Evolutionary conservation across 2,888 invertebrate genomes (phyloP), one percentile per base, ranked within the genome.

Genomic region (Hyposoter didymator): DNA sequence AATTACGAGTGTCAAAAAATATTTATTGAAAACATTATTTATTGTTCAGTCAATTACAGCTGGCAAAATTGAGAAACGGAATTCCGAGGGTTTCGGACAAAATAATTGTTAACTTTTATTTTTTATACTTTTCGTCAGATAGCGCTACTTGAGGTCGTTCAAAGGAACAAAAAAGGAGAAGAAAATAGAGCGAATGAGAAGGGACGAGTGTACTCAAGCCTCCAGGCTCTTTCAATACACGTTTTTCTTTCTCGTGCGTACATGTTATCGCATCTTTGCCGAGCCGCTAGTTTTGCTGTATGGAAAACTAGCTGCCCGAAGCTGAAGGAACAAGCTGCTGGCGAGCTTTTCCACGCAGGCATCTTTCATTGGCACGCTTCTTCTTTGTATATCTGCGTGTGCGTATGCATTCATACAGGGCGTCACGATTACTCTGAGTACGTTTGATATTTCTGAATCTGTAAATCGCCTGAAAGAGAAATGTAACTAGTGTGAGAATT

Each of bases 271-370:
- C 28, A 67, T 81, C 72, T 78, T 84, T 72, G 62, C 39, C 59
- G 78, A 81, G 72, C 72, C 55, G 45, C 45, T 49, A 59, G 64
- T 64, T 12, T 22, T 70, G 75, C 79, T 47, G 39, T 28, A 59
- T 66, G 45, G 64, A 76, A 84, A 64, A 72, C 59, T 55, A 73
- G n/a, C n/a, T 55, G 76, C 80, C 78, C 49, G 43, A 49, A 67
- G 80, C 67, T 49, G 19, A 67, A n/a, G 19, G 72, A 59, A 72
- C 39, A 19, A 81, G 73, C 76, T 81, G 73, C 76, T 81, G 49
- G 49, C 59, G 59, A 67, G 72, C 67, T 78, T 73, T 55, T 49
- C 22, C 22, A 55, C 49, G 28, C 62, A 49, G 59, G 19, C 72
- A 35, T 70, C 35, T 47, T 79, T 49, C 70, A 47, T 73, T 83